phyloP scores from a whole-genome alignment of 2,797 vertebrate species.

The Manis pentadactyla region DNA sequence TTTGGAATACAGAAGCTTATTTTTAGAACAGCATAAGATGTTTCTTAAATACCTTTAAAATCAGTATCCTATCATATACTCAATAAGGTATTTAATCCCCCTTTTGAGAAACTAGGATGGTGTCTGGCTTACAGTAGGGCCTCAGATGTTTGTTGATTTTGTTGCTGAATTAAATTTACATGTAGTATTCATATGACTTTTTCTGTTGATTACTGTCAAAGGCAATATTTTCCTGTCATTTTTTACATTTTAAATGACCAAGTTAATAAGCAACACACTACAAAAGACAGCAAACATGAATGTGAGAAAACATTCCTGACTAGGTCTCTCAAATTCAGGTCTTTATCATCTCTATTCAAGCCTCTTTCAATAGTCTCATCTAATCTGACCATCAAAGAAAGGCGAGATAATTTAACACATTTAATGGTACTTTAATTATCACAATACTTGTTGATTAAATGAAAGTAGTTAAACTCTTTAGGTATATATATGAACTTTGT shows the following conservation, averaged over 20 bases:
- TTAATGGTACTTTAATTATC: background rate
- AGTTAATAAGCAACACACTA: background rate
- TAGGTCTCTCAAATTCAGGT: background rate
- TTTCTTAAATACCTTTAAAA: slow-evolving; percentile 32
- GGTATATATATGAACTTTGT: background rate
- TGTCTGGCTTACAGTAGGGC: background rate
- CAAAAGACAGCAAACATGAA: background rate
- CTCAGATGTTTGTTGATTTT: background rate
- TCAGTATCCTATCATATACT: background rate
- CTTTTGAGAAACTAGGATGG: background rate
- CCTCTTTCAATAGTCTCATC: background rate
- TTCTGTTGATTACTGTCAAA: background rate
- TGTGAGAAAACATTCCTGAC: background rate
- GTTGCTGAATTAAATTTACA: background rate
- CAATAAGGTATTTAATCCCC: background rate
- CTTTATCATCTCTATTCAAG: background rate
- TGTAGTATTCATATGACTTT: slow-evolving; percentile 21
- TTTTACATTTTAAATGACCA: slow-evolving; percentile 15
- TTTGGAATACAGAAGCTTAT: background rate
- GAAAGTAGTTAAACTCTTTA: background rate
- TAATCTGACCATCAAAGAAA: slow-evolving; percentile 14
- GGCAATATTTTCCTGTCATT: background rate
- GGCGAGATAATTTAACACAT: background rate
- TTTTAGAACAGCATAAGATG: background rate
- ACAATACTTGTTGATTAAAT: background rate